Conservation (phyloP, 2,113 vertebrate species). For the Nycticryphes semicollaris region DNA sequence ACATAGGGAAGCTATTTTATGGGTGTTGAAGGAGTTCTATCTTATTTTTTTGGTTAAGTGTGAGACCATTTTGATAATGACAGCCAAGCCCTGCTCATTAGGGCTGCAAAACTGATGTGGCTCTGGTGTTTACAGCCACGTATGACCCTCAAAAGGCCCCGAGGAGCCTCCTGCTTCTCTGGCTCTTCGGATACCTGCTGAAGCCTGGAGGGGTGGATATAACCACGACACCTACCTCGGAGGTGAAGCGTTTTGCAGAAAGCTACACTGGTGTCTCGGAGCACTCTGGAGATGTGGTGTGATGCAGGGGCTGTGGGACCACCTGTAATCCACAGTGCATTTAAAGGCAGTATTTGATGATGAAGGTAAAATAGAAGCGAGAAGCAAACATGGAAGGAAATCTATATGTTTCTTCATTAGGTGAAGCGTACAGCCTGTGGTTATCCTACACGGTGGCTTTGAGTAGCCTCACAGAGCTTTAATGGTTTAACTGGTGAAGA, state of each 20-base stretch:
- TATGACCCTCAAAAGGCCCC: neutral
- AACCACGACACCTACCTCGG: neutral
- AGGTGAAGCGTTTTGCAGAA: neutral
- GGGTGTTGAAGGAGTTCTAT: neutral
- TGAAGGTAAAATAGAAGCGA: neutral
- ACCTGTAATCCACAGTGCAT: accelerated
- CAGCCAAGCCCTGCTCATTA: neutral
- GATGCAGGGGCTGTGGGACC: neutral
- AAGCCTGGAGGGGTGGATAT: neutral
- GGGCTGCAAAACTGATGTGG: accelerated
- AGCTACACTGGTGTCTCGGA: accelerated
- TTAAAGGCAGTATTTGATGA: neutral
- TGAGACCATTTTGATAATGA: neutral
- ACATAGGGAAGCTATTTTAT: neutral
- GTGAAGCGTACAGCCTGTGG: neutral
- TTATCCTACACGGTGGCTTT: accelerated
- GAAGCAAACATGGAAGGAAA: neutral
- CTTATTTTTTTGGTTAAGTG: neutral
- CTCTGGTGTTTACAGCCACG: accelerated
- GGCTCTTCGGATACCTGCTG: neutral
- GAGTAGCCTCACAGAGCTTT: neutral
- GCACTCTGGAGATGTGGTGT: neutral
- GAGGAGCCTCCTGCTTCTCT: neutral
- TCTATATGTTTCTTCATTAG: accelerated
- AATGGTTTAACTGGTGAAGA: neutral